phyloP scores from a whole-genome alignment of 2,888 invertebrate genomes.

The Entomobrya proxima region DNA sequence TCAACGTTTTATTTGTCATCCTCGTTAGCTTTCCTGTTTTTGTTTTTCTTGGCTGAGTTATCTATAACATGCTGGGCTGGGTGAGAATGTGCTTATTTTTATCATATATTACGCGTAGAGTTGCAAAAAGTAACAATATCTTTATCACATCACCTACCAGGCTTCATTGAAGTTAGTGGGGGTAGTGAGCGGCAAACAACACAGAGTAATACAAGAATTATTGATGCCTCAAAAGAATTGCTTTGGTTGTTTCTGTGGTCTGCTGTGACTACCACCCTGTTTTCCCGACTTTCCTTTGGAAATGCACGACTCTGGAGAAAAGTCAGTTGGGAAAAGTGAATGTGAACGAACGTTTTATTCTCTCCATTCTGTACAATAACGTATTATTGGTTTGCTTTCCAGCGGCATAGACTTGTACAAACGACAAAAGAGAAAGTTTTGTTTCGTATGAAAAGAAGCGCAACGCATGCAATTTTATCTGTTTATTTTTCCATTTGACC shows the following conservation, averaged over 20 bases:
- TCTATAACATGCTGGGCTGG: background rate
- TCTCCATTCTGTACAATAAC: conserved; percentile 31
- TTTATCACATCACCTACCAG: background rate
- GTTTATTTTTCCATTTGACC: background rate
- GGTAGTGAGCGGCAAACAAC: background rate
- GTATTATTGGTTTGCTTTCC: conserved; percentile 38
- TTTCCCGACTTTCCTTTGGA: conserved; percentile 28
- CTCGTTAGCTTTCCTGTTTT: background rate
- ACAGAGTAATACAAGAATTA: conserved; percentile 50
- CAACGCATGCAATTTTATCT: conserved; percentile 25
- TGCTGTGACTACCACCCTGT: conserved; percentile 20
- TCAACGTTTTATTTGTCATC: background rate
- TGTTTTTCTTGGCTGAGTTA: background rate
- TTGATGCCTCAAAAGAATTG: conserved; percentile 67
- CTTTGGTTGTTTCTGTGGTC: conserved; percentile 55
- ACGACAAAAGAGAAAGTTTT: conserved; percentile 1
- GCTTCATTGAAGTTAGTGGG: background rate
- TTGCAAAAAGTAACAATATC: conserved; percentile 26
- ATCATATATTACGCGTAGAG: conserved; percentile 6
- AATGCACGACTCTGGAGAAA: conserved; percentile 1
- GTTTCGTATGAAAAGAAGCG: background rate
- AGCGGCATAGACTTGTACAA: background rate
- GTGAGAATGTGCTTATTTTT: conserved; percentile 10
- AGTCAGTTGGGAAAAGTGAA: conserved; percentile 54
- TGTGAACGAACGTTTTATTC: conserved; percentile 58